Evolutionary conservation across 2,888 invertebrate species (phyloP).

Genomic region (Laothoe populi): DNA sequence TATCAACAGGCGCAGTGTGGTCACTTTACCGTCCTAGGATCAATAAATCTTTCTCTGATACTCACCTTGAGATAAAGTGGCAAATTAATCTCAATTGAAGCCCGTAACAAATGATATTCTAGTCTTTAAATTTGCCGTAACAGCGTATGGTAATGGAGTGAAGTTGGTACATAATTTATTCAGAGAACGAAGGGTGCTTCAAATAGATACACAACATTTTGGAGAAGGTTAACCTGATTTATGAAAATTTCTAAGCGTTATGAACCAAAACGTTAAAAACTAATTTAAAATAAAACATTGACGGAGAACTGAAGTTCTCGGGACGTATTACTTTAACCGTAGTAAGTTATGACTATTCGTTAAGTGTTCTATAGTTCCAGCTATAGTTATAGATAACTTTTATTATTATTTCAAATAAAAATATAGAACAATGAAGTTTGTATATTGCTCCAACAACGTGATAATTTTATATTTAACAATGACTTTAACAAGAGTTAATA

Average conservation of each 20-base stretch:
- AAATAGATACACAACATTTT: background rate
- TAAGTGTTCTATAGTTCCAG: too few relatives aligned
- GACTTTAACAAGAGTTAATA: too few relatives aligned
- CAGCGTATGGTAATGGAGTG: constrained; percentile 29
- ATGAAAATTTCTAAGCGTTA: too few relatives aligned
- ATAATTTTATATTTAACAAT: too few relatives aligned
- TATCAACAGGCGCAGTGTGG: too few relatives aligned
- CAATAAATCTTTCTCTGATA: too few relatives aligned
- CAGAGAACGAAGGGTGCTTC: background rate
- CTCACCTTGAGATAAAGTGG: background rate
- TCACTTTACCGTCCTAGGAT: too few relatives aligned
- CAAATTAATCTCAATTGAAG: background rate
- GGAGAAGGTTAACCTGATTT: background rate
- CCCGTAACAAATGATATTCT: background rate
- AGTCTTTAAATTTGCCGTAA: constrained; percentile 1
- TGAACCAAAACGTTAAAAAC: background rate
- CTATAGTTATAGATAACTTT: too few relatives aligned
- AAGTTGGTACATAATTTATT: constrained; percentile 33
- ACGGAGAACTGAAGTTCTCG: background rate
- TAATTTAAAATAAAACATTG: background rate
- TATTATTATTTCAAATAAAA: too few relatives aligned
- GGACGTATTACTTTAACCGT: background rate
- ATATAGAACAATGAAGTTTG: too few relatives aligned
- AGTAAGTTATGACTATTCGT: too few relatives aligned
- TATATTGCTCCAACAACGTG: too few relatives aligned